Conservation (phyloP, 2,113 vertebrate genomes). For the Thunnus thynnus region DNA sequence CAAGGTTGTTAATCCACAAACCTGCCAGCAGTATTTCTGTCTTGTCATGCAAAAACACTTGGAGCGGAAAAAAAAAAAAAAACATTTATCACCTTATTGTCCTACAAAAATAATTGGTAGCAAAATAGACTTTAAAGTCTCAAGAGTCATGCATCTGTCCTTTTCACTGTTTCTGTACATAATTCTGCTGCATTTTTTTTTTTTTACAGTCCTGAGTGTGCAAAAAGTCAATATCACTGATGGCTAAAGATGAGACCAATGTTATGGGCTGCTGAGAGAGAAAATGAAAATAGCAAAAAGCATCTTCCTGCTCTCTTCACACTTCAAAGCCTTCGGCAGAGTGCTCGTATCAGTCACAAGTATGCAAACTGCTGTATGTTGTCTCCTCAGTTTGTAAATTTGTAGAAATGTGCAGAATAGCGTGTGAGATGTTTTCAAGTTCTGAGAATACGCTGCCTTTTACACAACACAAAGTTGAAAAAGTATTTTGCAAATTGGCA, state of each 20-base stretch:
- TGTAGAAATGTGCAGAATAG: slow-evolving; percentile 10
- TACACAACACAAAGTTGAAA: slow-evolving; percentile 39
- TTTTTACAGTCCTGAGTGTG: slow-evolving; percentile 64
- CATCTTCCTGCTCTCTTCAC: slow-evolving; percentile 42
- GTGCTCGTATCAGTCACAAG: neutral
- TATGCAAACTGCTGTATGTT: neutral
- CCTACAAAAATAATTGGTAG: slow-evolving; percentile 75
- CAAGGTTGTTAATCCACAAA: slow-evolving; percentile 27
- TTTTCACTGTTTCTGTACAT: slow-evolving; percentile 58
- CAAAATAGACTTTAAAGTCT: slow-evolving; percentile 71
- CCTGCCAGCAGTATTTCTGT: slow-evolving; percentile 52
- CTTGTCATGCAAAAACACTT: slow-evolving; percentile 28
- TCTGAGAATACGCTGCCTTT: neutral
- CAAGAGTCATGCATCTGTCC: slow-evolving; percentile 37
- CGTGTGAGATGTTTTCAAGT: slow-evolving; percentile 56
- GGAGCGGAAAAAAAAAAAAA: neutral
- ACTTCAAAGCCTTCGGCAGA: slow-evolving; percentile 33
- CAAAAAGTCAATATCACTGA: slow-evolving; percentile 43
- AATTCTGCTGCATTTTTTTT: slow-evolving; percentile 24
- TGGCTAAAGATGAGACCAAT: slow-evolving; percentile 59
- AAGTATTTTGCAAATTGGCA: slow-evolving; percentile 41
- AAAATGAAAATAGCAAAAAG: slow-evolving; percentile 42
- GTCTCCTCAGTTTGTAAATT: slow-evolving; percentile 7
- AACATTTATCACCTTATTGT: slow-evolving; percentile 10
- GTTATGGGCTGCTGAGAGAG: slow-evolving; percentile 52